phyloP scores from a whole-genome alignment of 1,140 invertebrate genomes.

The Chironomus striatipennis region DNA sequence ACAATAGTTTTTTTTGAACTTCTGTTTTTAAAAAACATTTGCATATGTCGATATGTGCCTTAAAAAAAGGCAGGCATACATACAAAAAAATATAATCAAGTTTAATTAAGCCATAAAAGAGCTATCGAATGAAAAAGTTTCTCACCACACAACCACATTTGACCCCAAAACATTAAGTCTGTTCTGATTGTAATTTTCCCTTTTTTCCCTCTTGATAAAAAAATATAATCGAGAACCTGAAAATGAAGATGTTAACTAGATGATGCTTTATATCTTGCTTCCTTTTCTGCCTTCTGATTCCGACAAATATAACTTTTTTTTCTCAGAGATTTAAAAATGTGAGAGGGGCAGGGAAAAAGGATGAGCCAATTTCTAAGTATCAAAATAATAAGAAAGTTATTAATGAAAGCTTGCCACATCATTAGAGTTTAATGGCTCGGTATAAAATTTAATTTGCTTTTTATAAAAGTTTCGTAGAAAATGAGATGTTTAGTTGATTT shows the following conservation, averaged over 20 bases:
- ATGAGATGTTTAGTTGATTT: no score
- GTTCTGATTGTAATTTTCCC: background rate
- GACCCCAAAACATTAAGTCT: background rate
- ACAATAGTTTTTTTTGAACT: no score
- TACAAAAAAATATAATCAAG: background rate
- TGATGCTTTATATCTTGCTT: background rate
- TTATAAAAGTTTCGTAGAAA: background rate
- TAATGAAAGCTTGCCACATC: constrained; percentile 22
- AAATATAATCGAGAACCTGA: no score
- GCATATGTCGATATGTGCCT: background rate
- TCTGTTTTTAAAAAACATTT: background rate
- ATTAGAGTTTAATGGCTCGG: background rate
- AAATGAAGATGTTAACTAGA: constrained; percentile 6
- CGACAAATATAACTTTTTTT: no score
- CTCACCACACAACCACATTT: background rate
- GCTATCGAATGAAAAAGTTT: background rate
- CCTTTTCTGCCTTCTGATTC: no score
- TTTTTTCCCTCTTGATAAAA: background rate
- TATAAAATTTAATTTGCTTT: constrained; percentile 7
- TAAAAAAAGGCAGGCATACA: background rate
- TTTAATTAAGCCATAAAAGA: constrained; percentile 12
- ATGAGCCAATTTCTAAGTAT: background rate
- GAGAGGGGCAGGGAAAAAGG: background rate
- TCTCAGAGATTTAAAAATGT: background rate
- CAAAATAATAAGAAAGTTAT: background rate